Conservation (phyloP, 2,113 vertebrate species). For the Microcebus griseorufus region DNA sequence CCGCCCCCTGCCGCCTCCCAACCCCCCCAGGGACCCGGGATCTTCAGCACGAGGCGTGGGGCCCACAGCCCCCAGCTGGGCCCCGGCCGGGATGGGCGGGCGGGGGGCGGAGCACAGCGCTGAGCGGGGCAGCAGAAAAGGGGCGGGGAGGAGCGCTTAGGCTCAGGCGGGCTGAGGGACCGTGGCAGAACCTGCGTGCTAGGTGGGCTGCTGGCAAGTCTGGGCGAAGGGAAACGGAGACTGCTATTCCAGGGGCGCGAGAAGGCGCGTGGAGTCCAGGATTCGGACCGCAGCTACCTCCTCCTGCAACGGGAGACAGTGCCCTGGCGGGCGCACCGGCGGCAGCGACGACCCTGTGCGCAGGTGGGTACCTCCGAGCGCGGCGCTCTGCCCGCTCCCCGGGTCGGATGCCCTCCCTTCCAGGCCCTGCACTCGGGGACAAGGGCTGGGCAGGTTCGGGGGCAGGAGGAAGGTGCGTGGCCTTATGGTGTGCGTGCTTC, state of each 20-base stretch:
- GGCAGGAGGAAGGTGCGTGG: not conserved
- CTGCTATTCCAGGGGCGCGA: not conserved
- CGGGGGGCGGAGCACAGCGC: slow-evolving; percentile 46
- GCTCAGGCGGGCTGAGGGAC: not conserved
- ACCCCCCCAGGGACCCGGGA: not conserved
- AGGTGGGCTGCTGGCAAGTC: not conserved
- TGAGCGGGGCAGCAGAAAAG: slow-evolving; percentile 62
- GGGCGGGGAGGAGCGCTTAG: slow-evolving; percentile 56
- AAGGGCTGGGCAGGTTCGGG: not conserved
- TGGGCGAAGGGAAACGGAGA: not conserved
- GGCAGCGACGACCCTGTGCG: not conserved
- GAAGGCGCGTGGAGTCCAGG: not conserved
- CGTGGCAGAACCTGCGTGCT: slow-evolving; percentile 63
- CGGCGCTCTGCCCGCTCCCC: not conserved
- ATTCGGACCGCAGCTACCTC: not conserved
- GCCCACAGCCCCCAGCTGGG: not conserved
- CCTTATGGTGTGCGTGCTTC: not conserved
- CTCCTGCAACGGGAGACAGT: not conserved
- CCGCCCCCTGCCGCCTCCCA: not conserved
- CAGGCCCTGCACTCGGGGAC: not conserved
- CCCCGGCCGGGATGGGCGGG: slow-evolving; percentile 10
- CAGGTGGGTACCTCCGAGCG: slow-evolving; percentile 54
- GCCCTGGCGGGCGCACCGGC: not conserved
- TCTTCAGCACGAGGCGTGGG: not conserved
- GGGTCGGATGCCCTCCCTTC: not conserved